These are phyloP conservation scores for Poecilus cupreus DNA, from an alignment of 2,888 invertebrate genomes.

Conservation along the genomic window DNA sequence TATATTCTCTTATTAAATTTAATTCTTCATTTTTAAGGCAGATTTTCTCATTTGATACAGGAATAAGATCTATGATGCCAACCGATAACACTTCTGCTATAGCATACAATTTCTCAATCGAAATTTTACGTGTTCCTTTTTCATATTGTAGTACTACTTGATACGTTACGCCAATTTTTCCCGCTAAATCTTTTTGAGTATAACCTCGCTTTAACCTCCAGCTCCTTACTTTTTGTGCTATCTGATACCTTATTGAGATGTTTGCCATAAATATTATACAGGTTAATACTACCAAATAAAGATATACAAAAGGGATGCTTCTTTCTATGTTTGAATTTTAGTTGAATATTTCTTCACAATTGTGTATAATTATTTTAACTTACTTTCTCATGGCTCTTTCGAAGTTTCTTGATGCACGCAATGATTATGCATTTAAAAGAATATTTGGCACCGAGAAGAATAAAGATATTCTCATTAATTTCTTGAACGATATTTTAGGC, in stretches of 20 bases:
- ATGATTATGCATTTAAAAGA: conserved; percentile 54
- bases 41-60: not conserved
- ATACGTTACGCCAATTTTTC: conserved; percentile 8
- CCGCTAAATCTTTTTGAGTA: conserved; percentile 12
- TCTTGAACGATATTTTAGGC: conserved; percentile 57
- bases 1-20: not conserved
- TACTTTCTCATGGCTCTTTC: conserved; percentile 61
- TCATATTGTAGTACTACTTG: conserved; percentile 1
- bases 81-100: conserved; percentile 16
- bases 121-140: not conserved
- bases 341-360: conserved; percentile 40
- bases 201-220: conserved; percentile 15
- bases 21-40: not conserved
- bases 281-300: no score
- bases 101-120: not conserved
- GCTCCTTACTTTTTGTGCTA: conserved; percentile 27
- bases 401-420: conserved; percentile 61
- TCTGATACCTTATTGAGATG: no score
- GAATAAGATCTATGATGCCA: not conserved
- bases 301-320: no score
- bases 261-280: no score
- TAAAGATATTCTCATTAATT: conserved; percentile 62
- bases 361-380: conserved; percentile 33
- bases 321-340: no score
- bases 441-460: conserved; percentile 62